These are phyloP conservation scores for Drosophila leontia DNA, from an alignment of 1,140 invertebrate genomes.

Conservation along the genomic window DNA sequence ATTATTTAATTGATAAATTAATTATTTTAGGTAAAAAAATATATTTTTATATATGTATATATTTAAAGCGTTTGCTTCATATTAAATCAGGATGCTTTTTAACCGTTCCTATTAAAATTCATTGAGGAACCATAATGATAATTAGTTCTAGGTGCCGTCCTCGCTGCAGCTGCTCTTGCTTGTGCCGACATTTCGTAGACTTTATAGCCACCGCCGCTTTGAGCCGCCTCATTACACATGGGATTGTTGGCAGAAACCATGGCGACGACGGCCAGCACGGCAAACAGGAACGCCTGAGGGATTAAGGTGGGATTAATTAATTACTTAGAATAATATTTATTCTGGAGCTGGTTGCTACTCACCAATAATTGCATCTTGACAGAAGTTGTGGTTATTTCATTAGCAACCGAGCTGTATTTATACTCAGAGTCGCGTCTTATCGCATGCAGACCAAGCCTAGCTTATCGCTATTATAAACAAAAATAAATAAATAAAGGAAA, in stretches of 20 bases:
- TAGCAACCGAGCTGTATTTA: neutral
- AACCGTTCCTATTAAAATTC: neutral
- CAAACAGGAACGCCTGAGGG: neutral
- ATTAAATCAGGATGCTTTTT: neutral
- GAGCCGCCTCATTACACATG: neutral
- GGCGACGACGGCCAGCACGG: neutral
- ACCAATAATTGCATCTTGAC: constrained; percentile 6
- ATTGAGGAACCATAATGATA: neutral
- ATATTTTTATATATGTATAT: too few species aligned
- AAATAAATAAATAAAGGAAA: neutral
- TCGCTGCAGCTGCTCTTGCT: neutral
- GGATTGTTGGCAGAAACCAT: constrained; percentile 5
- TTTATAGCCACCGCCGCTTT: neutral
- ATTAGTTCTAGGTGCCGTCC: accelerated
- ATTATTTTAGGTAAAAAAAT: too few species aligned
- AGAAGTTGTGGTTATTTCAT: too few species aligned
- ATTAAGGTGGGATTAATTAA: neutral
- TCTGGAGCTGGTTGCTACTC: neutral
- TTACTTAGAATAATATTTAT: neutral
- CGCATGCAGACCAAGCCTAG: neutral
- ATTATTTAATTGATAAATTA: too few species aligned
- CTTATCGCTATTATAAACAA: neutral
- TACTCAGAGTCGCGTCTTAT: neutral
- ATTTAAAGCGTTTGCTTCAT: too few species aligned
- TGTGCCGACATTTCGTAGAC: neutral